Evolutionary conservation across 1,140 invertebrate species (phyloP).

Genomic region (Aphis craccivora): DNA sequence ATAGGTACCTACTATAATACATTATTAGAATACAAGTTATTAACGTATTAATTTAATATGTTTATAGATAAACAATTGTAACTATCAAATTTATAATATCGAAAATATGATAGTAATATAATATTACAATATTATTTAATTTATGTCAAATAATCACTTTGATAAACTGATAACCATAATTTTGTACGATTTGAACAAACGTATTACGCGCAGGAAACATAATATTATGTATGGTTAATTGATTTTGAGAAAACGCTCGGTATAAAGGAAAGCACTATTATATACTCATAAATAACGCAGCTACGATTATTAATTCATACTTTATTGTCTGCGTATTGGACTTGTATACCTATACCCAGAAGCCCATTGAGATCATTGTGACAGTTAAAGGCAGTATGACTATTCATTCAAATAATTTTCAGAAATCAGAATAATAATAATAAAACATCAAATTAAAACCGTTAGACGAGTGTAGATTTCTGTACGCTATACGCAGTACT

Average conservation of each 20-base stretch:
- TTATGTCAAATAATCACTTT: not conserved
- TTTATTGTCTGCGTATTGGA: not conserved
- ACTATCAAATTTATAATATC: not conserved
- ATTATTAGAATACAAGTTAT: too few relatives aligned
- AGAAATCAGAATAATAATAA: not conserved
- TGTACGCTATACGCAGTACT: not conserved
- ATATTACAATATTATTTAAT: not conserved
- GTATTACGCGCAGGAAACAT: not conserved
- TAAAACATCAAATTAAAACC: not conserved
- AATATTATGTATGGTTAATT: not conserved
- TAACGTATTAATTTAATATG: too few relatives aligned
- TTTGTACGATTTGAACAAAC: not conserved
- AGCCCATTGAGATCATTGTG: too few relatives aligned
- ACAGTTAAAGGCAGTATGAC: not conserved
- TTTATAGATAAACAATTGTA: too few relatives aligned
- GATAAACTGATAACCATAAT: not conserved
- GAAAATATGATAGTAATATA: too few relatives aligned
- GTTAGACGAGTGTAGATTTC: not conserved
- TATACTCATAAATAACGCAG: not conserved
- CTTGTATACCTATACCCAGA: not conserved
- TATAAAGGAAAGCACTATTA: not conserved
- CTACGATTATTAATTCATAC: not conserved
- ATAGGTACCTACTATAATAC: not conserved
- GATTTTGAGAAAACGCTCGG: not conserved
- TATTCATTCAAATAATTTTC: not conserved